phyloP scores from a whole-genome alignment of 2,113 vertebrate genomes.

The Bettongia penicillata region DNA sequence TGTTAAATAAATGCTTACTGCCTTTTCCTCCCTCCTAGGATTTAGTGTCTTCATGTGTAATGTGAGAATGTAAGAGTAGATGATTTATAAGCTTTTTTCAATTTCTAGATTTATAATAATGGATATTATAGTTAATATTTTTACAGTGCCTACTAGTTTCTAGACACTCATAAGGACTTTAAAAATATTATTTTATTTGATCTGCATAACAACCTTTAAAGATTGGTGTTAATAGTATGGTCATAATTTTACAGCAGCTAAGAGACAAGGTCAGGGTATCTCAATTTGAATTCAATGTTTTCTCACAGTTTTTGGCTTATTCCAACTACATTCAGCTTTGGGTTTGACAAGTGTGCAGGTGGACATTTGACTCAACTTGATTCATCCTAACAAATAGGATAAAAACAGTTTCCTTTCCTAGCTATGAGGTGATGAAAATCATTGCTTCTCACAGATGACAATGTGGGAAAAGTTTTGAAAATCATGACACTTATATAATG shows the following conservation, averaged over 20 bases:
- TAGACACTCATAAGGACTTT: not conserved
- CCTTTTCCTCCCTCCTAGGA: no score
- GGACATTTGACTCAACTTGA: not conserved
- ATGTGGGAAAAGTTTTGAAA: not conserved
- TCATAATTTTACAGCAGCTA: not conserved
- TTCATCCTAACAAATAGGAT: not conserved
- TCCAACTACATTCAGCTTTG: not conserved
- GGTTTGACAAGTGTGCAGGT: not conserved
- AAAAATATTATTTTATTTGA: not conserved
- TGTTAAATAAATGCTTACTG: no score
- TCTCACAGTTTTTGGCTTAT: not conserved
- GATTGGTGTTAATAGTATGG: not conserved
- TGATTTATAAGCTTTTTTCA: no score
- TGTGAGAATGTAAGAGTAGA: no score
- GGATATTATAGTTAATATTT: not conserved
- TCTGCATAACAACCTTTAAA: not conserved
- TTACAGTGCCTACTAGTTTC: not conserved
- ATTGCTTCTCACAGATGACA: not conserved
- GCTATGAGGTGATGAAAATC: not conserved
- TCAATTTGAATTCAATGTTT: not conserved
- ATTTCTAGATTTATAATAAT: not conserved
- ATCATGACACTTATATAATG: conserved; percentile 21
- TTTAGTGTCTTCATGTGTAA: no score
- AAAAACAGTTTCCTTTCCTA: not conserved
- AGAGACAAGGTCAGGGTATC: not conserved